These are phyloP conservation scores for Petrolisthes cinctipes DNA, from an alignment of 2,888 invertebrate genomes.

Conservation along the genomic window DNA sequence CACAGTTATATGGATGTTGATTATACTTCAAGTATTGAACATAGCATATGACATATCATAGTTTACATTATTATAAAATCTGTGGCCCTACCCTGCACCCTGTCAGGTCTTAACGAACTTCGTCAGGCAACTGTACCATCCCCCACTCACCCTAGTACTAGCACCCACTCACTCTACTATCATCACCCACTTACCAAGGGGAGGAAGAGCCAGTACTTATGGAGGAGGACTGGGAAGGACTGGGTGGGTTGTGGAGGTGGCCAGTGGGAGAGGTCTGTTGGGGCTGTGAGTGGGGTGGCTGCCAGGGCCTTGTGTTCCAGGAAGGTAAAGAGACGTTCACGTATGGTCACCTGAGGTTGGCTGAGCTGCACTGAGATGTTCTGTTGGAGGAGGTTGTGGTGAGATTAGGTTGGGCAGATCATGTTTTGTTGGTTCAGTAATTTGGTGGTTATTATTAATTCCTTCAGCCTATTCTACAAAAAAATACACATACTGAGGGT, in stretches of 20 bases:
- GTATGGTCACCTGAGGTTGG: conserved; percentile 50
- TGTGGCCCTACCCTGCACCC: too few species aligned
- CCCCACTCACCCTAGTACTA: not conserved
- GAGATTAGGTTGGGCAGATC: too few species aligned
- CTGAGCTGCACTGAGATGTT: conserved; percentile 57
- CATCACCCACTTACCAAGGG: conserved; percentile 55
- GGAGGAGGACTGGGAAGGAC: not conserved
- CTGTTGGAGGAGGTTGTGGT: conserved; percentile 24
- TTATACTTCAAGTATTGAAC: too few species aligned
- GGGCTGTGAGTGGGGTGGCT: conserved; percentile 37
- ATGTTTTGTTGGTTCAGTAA: too few species aligned
- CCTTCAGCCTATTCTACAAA: too few species aligned
- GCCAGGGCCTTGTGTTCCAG: conserved; percentile 57
- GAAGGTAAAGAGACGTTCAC: conserved; percentile 60
- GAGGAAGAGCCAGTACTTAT: conserved; percentile 54
- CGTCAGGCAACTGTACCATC: too few species aligned
- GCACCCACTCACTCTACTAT: not conserved
- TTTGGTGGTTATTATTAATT: too few species aligned
- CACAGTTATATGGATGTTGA: too few species aligned
- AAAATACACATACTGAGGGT: too few species aligned
- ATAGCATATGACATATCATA: too few species aligned
- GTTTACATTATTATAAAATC: too few species aligned
- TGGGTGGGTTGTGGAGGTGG: conserved; percentile 8
- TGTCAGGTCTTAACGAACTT: too few species aligned
- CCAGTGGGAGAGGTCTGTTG: conserved; percentile 14